These are phyloP conservation scores for Lophius piscatorius DNA, from an alignment of 2,113 vertebrate species.

Conservation along the genomic window DNA sequence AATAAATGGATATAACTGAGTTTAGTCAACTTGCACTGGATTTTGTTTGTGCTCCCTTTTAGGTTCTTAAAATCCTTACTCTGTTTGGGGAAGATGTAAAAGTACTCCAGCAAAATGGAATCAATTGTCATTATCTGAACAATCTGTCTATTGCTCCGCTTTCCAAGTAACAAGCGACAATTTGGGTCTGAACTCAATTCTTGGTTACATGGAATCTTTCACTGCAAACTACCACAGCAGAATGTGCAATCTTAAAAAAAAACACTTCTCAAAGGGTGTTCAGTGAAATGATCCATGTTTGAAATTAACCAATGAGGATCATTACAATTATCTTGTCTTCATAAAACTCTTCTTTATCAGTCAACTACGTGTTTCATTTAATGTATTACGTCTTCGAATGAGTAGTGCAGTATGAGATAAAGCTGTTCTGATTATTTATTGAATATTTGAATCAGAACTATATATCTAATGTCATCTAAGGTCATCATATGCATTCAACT, in stretches of 20 bases:
- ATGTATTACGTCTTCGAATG: slow-evolving; percentile 31
- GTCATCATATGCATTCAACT: slow-evolving; percentile 28
- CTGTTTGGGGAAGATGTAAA: slow-evolving; percentile 9
- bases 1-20: too few relatives aligned
- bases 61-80: slow-evolving; percentile 16
- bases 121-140: slow-evolving; percentile 8
- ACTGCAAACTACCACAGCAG: slow-evolving; percentile 4
- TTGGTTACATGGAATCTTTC: slow-evolving; percentile 15
- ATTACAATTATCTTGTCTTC: slow-evolving; percentile 11
- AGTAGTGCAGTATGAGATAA: slow-evolving; percentile 11
- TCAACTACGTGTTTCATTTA: slow-evolving; percentile 24
- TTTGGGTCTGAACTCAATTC: slow-evolving; percentile 13
- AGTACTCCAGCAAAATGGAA: neutral
- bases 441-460: slow-evolving; percentile 11
- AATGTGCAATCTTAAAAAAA: slow-evolving; percentile 10
- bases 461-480: slow-evolving; percentile 8
- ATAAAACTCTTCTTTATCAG: slow-evolving; percentile 8
- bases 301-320: slow-evolving; percentile 8
- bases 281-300: slow-evolving; percentile 6
- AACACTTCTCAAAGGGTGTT: slow-evolving; percentile 7
- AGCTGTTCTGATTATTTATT: slow-evolving; percentile 18
- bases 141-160: neutral
- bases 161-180: slow-evolving; percentile 6
- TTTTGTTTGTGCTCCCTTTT: too few relatives aligned
- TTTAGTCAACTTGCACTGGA: too few relatives aligned